A percentile compares a stretch with the other conserved stretches of the same genome.
phyloP scores from a whole-genome alignment of 2,888 invertebrate genomes.

The Epinotia nisella region DNA sequence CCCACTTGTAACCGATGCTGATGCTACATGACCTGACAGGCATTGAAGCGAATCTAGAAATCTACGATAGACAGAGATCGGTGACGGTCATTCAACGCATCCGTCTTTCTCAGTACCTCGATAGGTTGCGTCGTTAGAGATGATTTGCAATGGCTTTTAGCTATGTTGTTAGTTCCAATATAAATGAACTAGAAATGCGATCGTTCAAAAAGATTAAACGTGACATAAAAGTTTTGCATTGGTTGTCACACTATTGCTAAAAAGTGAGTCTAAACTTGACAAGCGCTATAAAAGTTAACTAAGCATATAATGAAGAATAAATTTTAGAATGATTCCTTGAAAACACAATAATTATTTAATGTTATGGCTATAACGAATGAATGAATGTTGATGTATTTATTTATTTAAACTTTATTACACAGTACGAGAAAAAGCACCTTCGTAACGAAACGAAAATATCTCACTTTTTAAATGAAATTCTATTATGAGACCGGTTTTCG shows the following conservation, averaged over 20 bases:
- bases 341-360: too few species aligned
- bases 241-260: too few species aligned
- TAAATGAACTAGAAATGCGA: not conserved
- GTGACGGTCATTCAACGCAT: slow-evolving; percentile 29
- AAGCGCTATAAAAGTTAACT: too few species aligned
- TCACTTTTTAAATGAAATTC: slow-evolving; percentile 1
- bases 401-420: not conserved
- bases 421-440: not conserved
- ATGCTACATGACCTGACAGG: slow-evolving; percentile 34
- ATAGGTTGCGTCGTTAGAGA: slow-evolving; percentile 9
- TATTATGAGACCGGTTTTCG: slow-evolving; percentile 21
- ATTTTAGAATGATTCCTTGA: not conserved
- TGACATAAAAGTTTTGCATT: too few species aligned
- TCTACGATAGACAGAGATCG: slow-evolving; percentile 31
- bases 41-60: slow-evolving; percentile 39
- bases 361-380: not conserved
- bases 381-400: not conserved
- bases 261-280: too few species aligned
- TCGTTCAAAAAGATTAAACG: not conserved
- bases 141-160: not conserved
- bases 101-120: slow-evolving; percentile 23
- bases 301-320: too few species aligned
- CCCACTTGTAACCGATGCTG: slow-evolving; percentile 26
- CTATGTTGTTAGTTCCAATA: not conserved
- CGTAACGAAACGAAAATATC: not conserved